phyloP scores from a whole-genome alignment of 35 echinoderm and acorn worm species.

The Eucidaris tribuloides region DNA sequence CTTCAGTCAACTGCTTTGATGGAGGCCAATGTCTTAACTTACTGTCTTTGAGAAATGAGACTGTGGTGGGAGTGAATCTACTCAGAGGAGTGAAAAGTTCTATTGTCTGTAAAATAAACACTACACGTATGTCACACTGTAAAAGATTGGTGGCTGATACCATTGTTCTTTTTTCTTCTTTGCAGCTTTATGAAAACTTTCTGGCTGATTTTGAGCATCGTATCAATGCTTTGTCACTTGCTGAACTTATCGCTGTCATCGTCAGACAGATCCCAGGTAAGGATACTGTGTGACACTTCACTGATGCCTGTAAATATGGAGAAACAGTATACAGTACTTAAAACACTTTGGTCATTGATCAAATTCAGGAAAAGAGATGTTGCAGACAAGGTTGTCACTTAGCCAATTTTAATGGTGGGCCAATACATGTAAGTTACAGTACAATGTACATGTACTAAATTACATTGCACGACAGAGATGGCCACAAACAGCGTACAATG shows the following conservation, averaged over 20 bases:
- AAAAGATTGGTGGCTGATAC: not conserved
- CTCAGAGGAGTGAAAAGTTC: not conserved
- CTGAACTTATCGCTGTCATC: conserved; percentile 74
- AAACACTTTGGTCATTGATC: too few species aligned
- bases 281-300: too few species aligned
- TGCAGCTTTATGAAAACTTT: conserved; percentile 92
- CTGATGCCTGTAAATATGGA: too few species aligned
- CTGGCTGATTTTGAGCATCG: conserved; percentile 91
- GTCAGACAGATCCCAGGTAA: conserved; percentile 88
- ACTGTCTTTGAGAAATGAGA: not conserved
- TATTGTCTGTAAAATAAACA: not conserved
- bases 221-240: conserved; percentile 90
- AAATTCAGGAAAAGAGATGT: too few species aligned
- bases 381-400: too few species aligned
- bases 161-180: not conserved
- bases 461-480: too few species aligned
- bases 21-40: not conserved
- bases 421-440: too few species aligned
- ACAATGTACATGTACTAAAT: too few species aligned
- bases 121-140: not conserved
- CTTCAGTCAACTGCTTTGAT: too few species aligned
- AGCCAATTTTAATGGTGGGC: too few species aligned
- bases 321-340: too few species aligned
- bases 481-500: too few species aligned
- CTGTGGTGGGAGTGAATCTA: not conserved